phyloP scores from a whole-genome alignment of 2,797 vertebrate species.

The Sebastes iracundus region DNA sequence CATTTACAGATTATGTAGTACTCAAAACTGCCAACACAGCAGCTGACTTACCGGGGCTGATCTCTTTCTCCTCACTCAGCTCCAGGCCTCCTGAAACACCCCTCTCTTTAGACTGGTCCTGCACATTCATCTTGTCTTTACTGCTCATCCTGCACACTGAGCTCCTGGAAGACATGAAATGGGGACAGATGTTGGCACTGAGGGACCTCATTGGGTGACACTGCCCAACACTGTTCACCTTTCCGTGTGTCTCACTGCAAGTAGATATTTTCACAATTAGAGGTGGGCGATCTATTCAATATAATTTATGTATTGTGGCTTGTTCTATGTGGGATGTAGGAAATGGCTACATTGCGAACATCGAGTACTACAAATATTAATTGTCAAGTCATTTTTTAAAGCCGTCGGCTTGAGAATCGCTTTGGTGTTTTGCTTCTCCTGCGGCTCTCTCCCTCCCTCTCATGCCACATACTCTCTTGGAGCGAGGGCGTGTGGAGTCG shows the following conservation, averaged over 20 bases:
- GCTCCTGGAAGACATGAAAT: constrained; percentile 75
- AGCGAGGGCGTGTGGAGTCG: too few relatives aligned
- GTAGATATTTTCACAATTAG: neutral
- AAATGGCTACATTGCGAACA: too few relatives aligned
- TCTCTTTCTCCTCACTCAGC: constrained; percentile 83
- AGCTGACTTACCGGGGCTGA: constrained; percentile 75
- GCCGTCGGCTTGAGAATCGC: too few relatives aligned
- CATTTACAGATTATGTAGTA: neutral
- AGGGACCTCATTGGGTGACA: neutral
- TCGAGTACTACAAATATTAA: too few relatives aligned
- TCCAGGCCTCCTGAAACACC: constrained; percentile 83
- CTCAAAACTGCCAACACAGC: neutral
- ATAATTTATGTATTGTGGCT: neutral
- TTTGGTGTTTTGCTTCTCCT: too few relatives aligned
- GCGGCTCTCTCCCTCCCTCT: too few relatives aligned
- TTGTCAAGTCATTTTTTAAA: too few relatives aligned
- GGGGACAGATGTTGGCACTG: neutral
- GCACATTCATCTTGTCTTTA: constrained; percentile 91
- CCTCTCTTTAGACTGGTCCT: constrained; percentile 92
- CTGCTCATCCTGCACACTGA: constrained; percentile 94
- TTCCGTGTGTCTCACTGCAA: neutral
- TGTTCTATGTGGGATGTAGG: too few relatives aligned
- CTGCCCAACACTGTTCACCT: neutral
- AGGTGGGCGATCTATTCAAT: neutral
- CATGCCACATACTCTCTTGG: too few relatives aligned